These are phyloP conservation scores for Penaeus vannamei DNA, from an alignment of 1,140 invertebrate species.

Conservation along the genomic window DNA sequence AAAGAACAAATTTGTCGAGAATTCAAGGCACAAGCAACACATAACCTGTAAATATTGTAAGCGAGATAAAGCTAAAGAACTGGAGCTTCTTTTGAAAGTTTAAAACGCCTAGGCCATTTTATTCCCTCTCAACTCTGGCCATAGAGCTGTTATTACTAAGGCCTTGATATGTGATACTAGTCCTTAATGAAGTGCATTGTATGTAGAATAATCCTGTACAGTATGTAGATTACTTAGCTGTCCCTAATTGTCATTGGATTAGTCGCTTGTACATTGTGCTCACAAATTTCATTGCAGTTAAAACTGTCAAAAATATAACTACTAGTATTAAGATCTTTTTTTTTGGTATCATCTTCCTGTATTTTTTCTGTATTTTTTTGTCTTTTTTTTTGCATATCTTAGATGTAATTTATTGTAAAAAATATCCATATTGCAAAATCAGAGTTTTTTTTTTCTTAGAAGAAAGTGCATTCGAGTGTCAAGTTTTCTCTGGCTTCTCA, in stretches of 20 bases:
- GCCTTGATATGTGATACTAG: conserved; percentile 61
- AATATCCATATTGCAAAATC: not conserved
- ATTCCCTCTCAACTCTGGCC: conserved; percentile 19
- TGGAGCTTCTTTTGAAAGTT: not conserved
- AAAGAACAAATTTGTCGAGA: not conserved
- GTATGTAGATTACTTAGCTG: conserved; percentile 48
- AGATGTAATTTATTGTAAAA: conserved; percentile 10
- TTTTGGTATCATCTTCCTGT: conserved; percentile 41
- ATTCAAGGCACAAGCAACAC: not conserved
- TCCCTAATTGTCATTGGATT: conserved; percentile 49
- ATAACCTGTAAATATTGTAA: not conserved
- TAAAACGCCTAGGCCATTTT: not conserved
- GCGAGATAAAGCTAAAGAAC: not conserved
- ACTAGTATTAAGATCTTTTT: conserved; percentile 36
- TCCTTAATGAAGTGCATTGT: conserved; percentile 62
- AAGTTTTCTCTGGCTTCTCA: too few species aligned
- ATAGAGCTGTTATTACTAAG: conserved; percentile 49
- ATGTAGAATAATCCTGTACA: conserved; percentile 48
- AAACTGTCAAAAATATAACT: conserved; percentile 58
- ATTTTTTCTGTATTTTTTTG: conserved; percentile 22
- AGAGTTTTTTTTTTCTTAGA: not conserved
- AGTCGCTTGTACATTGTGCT: conserved; percentile 52
- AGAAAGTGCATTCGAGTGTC: too few species aligned
- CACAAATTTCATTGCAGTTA: conserved; percentile 49
- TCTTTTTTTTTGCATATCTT: conserved; percentile 12